Base-by-base conservation (phyloP, 1,140 invertebrate species). In the Anthonomus grandis region DNA sequence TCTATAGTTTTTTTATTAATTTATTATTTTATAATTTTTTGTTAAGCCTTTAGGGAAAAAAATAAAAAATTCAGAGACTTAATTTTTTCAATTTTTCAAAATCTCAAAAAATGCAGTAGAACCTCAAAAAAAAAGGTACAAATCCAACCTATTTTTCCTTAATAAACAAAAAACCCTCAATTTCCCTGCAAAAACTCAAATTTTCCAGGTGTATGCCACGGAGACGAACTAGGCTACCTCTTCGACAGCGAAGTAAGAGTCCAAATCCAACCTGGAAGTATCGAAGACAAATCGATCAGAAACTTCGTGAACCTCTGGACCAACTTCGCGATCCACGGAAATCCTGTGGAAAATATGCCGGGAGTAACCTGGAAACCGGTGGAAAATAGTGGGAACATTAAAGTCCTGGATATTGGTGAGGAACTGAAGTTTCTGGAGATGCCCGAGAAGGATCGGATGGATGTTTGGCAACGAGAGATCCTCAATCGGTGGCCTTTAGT, bases 161-260 rank as follows among this genome's bases (percentile, higher is more conserved):
- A 8, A 39, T 31, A 39, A 13, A 39, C 18, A 13, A 13, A 5
- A 13, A 6, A 17, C 5, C 18, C 6, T 39, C 18, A n/a, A n/a
- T n/a, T n/a, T n/a, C n/a, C n/a, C n/a, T n/a, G n/a, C n/a, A n/a
- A 2, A 10, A 41, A 41, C 38, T 17, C 9, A 10, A 6, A 19
- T 15, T 53, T 41, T 44, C 21, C 80, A 63, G 83, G 83, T 2
- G 79, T 78, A 0, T 77, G 75, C 63, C 84, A 86, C 62, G 78
- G 73, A 0, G 84, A 86, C 59, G 83, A 85, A 58, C 27, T 84
- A 2, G 79, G 77, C 51, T 85, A 84, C 67, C 63, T 85, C 6
- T 86, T 84, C 61, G 72, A 76, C 60, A 77, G 68, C 46, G 64
- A 65, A 49, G 51, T 79, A 17, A 74, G 70, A 10, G 61, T 65